A percentile compares a stretch with the other conserved stretches of the same genome.
These are phyloP conservation scores for Panulirus ornatus DNA, from an alignment of 1,140 invertebrate species.

Conservation along the genomic window DNA sequence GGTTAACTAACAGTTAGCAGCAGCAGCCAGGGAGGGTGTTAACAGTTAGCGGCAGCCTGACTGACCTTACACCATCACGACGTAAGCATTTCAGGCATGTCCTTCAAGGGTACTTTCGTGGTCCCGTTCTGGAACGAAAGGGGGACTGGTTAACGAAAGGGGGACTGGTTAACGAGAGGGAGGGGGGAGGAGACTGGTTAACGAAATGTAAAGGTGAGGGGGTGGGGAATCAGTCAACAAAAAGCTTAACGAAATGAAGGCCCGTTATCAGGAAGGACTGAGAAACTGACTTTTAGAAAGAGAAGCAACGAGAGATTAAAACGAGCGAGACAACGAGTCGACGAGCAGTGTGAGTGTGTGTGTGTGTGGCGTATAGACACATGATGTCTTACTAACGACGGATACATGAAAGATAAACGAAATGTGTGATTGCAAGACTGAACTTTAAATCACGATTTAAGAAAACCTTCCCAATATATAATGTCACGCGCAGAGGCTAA, in stretches of 20 bases:
- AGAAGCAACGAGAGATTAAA: no score
- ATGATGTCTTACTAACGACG: no score
- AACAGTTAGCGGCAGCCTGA: conserved; percentile 63
- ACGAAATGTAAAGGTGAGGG: neutral
- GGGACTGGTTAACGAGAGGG: neutral
- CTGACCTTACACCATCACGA: conserved; percentile 75
- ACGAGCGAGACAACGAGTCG: no score
- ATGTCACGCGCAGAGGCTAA: no score
- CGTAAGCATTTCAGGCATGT: conserved; percentile 74
- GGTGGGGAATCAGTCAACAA: neutral
- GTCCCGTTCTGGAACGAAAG: conserved; percentile 74
- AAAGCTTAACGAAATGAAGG: neutral
- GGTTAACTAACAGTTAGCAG: neutral
- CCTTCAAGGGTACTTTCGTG: conserved; percentile 74
- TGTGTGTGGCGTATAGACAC: no score
- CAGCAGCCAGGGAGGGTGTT: neutral
- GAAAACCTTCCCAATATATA: no score
- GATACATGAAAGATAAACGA: no score
- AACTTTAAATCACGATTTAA: no score
- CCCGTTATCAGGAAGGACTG: neutral
- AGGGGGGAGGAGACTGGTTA: neutral
- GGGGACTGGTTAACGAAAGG: conserved; percentile 56
- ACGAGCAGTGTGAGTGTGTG: no score
- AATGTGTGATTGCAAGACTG: no score
- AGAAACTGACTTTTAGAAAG: no score